phyloP scores from a whole-genome alignment of 1,140 invertebrate species.

The Panagrolaimus sp. region DNA sequence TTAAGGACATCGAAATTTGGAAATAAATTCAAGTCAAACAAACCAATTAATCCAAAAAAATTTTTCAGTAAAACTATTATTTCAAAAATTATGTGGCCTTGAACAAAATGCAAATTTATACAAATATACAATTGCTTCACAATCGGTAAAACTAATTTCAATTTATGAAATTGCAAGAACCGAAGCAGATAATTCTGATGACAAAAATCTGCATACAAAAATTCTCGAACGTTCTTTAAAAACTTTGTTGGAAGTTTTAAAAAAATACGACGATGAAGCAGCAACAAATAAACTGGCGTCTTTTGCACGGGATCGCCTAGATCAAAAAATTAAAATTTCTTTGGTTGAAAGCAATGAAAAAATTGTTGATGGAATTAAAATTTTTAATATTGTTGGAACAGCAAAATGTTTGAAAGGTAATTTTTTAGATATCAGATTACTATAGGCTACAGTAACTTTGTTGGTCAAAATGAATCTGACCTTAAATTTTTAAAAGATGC shows the following conservation, averaged over 20 bases:
- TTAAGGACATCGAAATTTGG: too few species aligned
- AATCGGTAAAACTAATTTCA: neutral
- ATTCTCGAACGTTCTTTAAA: neutral
- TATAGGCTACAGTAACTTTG: neutral
- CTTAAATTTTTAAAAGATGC: too few species aligned
- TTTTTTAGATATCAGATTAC: neutral
- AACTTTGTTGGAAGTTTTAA: neutral
- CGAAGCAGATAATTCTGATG: neutral
- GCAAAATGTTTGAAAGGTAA: slow-evolving; percentile 14
- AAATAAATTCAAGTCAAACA: too few species aligned
- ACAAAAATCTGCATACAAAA: neutral
- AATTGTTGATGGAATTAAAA: neutral
- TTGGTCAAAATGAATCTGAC: too few species aligned
- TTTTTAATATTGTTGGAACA: slow-evolving; percentile 1
- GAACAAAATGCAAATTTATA: slow-evolving; percentile 5
- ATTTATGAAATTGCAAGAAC: slow-evolving; percentile 1
- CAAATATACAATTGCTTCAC: neutral
- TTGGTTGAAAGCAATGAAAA: neutral
- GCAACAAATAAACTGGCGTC: neutral
- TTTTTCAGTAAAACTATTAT: neutral
- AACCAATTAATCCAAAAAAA: too few species aligned
- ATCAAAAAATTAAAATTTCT: slow-evolving; percentile 18
- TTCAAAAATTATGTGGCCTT: slow-evolving; percentile 6
- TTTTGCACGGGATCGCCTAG: slow-evolving; percentile 5
- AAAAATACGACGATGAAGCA: slow-evolving; percentile 1